phyloP scores from a whole-genome alignment of 2,888 invertebrate genomes.

The Nemapogon koenigi region DNA sequence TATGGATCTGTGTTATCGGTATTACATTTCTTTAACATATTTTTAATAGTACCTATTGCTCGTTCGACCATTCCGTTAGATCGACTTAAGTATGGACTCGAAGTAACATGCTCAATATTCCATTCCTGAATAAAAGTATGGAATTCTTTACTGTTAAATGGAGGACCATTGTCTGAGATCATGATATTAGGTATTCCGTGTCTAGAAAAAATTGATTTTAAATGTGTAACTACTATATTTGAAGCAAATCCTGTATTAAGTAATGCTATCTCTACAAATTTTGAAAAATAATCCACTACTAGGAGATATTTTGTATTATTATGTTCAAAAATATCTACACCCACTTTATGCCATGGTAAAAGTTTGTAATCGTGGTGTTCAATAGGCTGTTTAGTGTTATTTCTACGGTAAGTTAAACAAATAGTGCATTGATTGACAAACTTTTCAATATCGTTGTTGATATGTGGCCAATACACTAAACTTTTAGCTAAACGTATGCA shows the following conservation, averaged over 20 bases:
- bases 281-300: slow-evolving; percentile 19
- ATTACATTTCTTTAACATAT: slow-evolving; percentile 15
- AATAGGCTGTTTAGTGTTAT: slow-evolving; percentile 9
- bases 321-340: slow-evolving; percentile 17
- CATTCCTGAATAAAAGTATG: slow-evolving; percentile 15
- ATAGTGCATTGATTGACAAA: slow-evolving; percentile 13
- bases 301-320: slow-evolving; percentile 16
- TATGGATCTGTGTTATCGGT: slow-evolving; percentile 12
- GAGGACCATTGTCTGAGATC: slow-evolving; percentile 18
- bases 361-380: neutral
- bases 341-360: slow-evolving; percentile 16
- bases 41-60: slow-evolving; percentile 13
- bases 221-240: slow-evolving; percentile 12
- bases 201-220: slow-evolving; percentile 15
- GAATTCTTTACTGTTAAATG: slow-evolving; percentile 17
- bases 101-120: slow-evolving; percentile 13
- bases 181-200: slow-evolving; percentile 18
- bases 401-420: slow-evolving; percentile 12
- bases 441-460: slow-evolving; percentile 16
- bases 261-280: slow-evolving; percentile 16
- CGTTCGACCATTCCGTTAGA: slow-evolving; percentile 13
- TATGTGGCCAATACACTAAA: slow-evolving; percentile 14
- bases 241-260: slow-evolving; percentile 10
- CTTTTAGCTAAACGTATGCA: slow-evolving; percentile 10
- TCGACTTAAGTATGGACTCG: slow-evolving; percentile 13